These are phyloP conservation scores for Lonchura striata DNA, from an alignment of 2,113 vertebrate species.

Conservation along the genomic window DNA sequence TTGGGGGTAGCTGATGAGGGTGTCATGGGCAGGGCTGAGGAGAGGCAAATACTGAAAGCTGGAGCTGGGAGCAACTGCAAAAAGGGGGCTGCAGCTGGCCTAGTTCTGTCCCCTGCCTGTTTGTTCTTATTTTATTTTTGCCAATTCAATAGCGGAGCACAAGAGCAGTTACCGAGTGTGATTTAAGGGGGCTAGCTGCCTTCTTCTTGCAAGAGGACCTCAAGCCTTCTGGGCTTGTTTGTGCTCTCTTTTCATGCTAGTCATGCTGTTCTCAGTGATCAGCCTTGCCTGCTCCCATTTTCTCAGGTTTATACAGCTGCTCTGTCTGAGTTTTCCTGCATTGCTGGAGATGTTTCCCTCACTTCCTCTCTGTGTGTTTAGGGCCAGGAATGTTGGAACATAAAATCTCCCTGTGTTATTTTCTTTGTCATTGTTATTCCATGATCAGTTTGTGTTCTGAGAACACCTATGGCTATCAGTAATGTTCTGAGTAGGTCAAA, in stretches of 20 bases:
- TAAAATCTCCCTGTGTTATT: not conserved
- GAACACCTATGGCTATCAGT: not conserved
- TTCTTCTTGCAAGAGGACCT: not conserved
- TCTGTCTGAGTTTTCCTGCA: not conserved
- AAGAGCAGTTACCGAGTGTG: not conserved
- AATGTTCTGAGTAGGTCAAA: not conserved
- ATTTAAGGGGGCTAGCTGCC: not conserved
- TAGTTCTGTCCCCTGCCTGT: not conserved
- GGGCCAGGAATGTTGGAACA: not conserved
- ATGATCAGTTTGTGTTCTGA: not conserved
- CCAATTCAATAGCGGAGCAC: not conserved
- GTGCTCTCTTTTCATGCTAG: not conserved
- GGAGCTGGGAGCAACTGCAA: not conserved
- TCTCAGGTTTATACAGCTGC: conserved; percentile 4
- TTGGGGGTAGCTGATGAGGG: not conserved
- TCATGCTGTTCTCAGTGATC: not conserved
- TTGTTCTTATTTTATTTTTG: not conserved
- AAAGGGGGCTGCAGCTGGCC: not conserved
- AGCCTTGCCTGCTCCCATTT: not conserved
- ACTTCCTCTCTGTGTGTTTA: not conserved
- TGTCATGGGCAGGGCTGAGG: not conserved
- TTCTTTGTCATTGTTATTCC: not conserved
- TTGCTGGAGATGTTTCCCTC: not conserved
- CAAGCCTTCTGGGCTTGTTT: not conserved
- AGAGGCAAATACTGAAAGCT: not conserved